A percentile compares a stretch with the other conserved stretches of the same genome.
Conservation (phyloP, 2,113 vertebrate genomes). For the Scortum barcoo region DNA sequence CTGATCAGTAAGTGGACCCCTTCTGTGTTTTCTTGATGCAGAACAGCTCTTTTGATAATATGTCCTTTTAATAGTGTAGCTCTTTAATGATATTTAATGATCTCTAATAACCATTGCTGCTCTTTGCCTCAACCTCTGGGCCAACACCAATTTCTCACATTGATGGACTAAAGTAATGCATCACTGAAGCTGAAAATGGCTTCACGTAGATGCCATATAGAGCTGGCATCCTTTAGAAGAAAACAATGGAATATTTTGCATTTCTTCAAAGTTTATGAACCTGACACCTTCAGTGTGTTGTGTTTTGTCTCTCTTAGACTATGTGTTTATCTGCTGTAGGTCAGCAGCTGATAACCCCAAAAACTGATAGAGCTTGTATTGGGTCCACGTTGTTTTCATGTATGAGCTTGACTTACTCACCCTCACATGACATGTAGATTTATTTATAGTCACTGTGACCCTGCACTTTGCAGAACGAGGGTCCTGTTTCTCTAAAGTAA, state of each 20-base stretch:
- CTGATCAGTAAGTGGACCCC: background rate
- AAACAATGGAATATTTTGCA: background rate
- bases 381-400: conserved; percentile 61
- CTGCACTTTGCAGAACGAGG: conserved; percentile 30
- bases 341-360: conserved; percentile 33
- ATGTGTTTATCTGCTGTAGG: conserved; percentile 44
- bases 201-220: background rate
- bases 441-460: conserved; percentile 70
- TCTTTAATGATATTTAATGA: background rate
- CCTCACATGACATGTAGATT: conserved; percentile 68
- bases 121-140: background rate
- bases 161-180: background rate
- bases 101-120: background rate
- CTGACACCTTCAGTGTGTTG: conserved; percentile 4
- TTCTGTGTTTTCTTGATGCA: background rate
- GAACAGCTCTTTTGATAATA: background rate
- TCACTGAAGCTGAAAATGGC: background rate
- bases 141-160: background rate
- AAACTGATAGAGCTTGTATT: conserved; percentile 34
- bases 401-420: conserved; percentile 43
- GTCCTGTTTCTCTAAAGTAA: conserved; percentile 51
- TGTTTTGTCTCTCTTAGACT: background rate
- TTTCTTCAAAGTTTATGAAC: conserved; percentile 20
- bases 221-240: background rate
- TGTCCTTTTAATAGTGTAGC: background rate